Evolutionary conservation across 2,888 invertebrate genomes (phyloP), one percentile per base, ranked within the genome.

Genomic region (Drosophila niveifrons): DNA sequence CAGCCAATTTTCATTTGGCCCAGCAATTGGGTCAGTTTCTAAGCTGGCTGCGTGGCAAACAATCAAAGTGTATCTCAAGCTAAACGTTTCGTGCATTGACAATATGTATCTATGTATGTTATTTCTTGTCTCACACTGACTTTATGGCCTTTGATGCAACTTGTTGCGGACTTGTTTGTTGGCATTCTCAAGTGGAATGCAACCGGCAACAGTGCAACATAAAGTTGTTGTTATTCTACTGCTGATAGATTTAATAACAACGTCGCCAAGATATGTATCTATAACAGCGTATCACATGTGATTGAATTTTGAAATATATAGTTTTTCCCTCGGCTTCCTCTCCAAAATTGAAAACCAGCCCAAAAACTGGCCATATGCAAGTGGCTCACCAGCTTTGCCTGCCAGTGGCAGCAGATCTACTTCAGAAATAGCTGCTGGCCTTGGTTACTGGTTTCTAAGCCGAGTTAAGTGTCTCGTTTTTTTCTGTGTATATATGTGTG

Each of bases 401-500:
- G 36, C 53, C 75, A 75, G 59, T 62, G 64, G 78, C 61, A 69
- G 66, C 61, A 69, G 66, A 57, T 67, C 64, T 8, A 71, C 67
- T 75, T 62, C 55, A 64, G 58, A 64, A 57, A 80, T 72, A 70
- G 84, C 78, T 73, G 89, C 66, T 85, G 89, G 86, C 86, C 86
- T 89, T 86, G 88, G 82, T 78, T 79, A 75, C 84, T 88, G 76
- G 87, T 75, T 83, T 88, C 71, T 83, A 75, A 68, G 61, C 67
- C 68, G 43, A 66, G 72, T 72, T 74, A 61, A 77, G 67, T 75
- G 67, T 72, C 64, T 73, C 48, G 57, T 64, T 62, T 44, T 44
- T 41, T 28, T 63, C 29, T 48, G 52, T 59, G 50, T 55, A 47
- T 67, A 13, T 43, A 18, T 41, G 50, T 56, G 47, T 61, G 47